Evolutionary conservation across 1,140 invertebrate genomes (phyloP).

Genomic region (Oscheius sp.): DNA sequence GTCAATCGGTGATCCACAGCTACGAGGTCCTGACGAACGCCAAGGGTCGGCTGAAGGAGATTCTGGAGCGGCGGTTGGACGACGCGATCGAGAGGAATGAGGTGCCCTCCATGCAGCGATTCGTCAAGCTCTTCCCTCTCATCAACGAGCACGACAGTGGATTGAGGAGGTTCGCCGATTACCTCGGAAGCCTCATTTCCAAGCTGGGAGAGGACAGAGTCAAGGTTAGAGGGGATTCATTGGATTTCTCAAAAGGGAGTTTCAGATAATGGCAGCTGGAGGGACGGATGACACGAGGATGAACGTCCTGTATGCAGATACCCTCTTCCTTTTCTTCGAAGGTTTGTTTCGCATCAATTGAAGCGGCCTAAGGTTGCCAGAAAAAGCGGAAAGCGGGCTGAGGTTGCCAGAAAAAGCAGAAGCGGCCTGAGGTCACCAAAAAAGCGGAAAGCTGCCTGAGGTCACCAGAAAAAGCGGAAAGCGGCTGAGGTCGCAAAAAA

Average conservation of each 20-base stretch:
- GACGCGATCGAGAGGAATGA: constrained; percentile 85
- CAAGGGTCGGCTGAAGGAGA: constrained; percentile 72
- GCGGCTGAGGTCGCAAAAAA: no score
- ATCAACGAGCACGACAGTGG: constrained; percentile 87
- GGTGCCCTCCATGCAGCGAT: constrained; percentile 68
- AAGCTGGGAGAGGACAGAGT: constrained; percentile 49
- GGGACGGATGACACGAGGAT: constrained; percentile 71
- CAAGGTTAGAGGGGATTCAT: constrained; percentile 67
- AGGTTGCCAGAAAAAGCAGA: no score
- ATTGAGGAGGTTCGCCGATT: constrained; percentile 83
- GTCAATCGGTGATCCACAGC: constrained; percentile 51
- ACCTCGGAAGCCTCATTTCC: constrained; percentile 71
- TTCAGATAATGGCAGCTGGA: constrained; percentile 54
- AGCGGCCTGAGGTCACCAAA: no score
- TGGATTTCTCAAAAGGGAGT: neutral
- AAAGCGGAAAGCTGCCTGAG: no score
- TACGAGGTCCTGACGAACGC: constrained; percentile 79
- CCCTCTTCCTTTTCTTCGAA: constrained; percentile 80
- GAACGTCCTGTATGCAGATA: constrained; percentile 77
- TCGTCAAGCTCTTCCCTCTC: constrained; percentile 89
- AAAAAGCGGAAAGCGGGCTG: no score
- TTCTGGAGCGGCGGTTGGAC: constrained; percentile 80
- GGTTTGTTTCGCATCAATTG: constrained; percentile 80
- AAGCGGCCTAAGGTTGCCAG: no score
- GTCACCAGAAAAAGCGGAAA: no score